A percentile compares a stretch with the other conserved stretches of the same genome.
These are phyloP conservation scores for Lates japonicus DNA, from an alignment of 2,797 vertebrate species.

Conservation along the genomic window DNA sequence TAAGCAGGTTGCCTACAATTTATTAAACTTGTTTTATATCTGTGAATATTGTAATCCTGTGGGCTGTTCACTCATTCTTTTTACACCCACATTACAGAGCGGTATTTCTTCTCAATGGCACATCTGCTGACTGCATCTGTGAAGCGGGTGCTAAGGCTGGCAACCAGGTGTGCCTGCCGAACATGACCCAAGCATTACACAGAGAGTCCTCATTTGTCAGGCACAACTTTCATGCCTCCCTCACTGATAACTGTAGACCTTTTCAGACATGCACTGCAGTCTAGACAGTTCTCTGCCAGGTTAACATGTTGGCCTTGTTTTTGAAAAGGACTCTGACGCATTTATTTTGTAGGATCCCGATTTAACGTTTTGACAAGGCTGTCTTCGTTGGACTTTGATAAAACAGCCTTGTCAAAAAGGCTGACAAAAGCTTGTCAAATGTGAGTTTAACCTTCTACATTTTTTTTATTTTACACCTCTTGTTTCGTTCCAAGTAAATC, in stretches of 20 bases:
- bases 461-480: slow-evolving; percentile 5
- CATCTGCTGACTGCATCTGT: slow-evolving; percentile 75
- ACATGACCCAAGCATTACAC: slow-evolving; percentile 59
- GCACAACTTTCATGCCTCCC: slow-evolving; percentile 2
- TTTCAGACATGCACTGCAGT: slow-evolving; percentile 3
- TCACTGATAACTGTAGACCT: slow-evolving; percentile 12
- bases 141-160: slow-evolving; percentile 55
- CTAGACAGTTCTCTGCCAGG: slow-evolving; percentile 3
- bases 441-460: slow-evolving; percentile 7
- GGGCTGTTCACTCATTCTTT: slow-evolving; percentile 60
- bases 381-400: neutral
- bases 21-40: slow-evolving; percentile 54
- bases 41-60: slow-evolving; percentile 64
- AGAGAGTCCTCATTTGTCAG: slow-evolving; percentile 39
- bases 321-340: neutral
- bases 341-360: neutral
- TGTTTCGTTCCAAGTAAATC: too few relatives aligned
- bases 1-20: slow-evolving; percentile 42
- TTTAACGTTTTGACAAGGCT: neutral
- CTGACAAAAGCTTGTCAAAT: slow-evolving; percentile 9
- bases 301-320: slow-evolving; percentile 22
- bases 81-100: slow-evolving; percentile 52
- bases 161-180: slow-evolving; percentile 72
- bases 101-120: slow-evolving; percentile 58
- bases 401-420: neutral